Conservation (phyloP, 2,888 invertebrate genomes). For the Drosophila helvetica region DNA sequence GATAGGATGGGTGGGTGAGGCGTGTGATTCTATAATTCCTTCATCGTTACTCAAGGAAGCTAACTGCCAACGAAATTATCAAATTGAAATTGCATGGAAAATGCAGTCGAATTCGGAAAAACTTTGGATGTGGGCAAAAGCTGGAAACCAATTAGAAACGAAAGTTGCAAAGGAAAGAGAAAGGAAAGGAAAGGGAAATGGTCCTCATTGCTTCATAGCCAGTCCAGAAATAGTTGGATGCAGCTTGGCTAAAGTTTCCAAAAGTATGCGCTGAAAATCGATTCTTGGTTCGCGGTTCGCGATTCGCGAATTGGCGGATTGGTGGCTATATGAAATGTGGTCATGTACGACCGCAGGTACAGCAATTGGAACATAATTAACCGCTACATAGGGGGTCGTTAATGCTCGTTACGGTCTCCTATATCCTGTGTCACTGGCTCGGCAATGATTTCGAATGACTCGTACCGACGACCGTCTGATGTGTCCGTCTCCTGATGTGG, state of each 20-base stretch:
- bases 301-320: not conserved
- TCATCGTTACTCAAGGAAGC: constrained; percentile 25
- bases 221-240: not conserved
- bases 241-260: too few species aligned
- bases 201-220: not conserved
- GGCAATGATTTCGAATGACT: too few species aligned
- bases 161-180: not conserved
- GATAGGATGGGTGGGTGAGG: not conserved
- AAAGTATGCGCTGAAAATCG: not conserved
- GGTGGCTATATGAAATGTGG: constrained; percentile 1
- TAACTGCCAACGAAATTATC: constrained; percentile 39
- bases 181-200: not conserved
- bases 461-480: constrained; percentile 21
- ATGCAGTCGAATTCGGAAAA: constrained; percentile 9
- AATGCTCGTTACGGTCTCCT: constrained; percentile 42
- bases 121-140: not conserved
- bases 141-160: not conserved
- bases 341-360: constrained; percentile 17
- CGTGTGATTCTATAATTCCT: constrained; percentile 30
- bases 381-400: constrained; percentile 33
- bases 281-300: constrained; percentile 9
- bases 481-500: too few species aligned
- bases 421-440: constrained; percentile 3
- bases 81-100: constrained; percentile 38
- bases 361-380: constrained; percentile 34